Evolutionary conservation across 2,797 vertebrate genomes (phyloP).

Genomic region (Muscicapa striata): DNA sequence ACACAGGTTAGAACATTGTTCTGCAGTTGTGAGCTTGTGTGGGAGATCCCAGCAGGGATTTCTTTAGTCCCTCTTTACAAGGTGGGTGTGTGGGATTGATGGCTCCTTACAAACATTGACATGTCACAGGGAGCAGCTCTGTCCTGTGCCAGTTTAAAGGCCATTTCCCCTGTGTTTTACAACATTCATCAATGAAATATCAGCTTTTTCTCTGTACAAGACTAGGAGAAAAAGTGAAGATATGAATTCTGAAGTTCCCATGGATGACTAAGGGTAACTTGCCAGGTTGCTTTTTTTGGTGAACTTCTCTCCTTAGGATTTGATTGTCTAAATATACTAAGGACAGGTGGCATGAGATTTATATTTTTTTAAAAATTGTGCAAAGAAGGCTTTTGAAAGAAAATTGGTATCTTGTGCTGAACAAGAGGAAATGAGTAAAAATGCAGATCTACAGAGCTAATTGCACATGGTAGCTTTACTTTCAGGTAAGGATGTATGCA

Average conservation of each 20-base stretch:
- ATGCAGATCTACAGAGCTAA: not conserved
- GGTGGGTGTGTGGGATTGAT: too few species aligned
- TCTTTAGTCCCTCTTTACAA: not conserved
- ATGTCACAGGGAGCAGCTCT: not conserved
- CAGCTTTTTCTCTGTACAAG: not conserved
- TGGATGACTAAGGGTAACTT: not conserved
- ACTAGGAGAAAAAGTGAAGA: not conserved
- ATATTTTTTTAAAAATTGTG: not conserved
- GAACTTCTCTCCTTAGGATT: not conserved
- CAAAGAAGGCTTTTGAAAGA: not conserved
- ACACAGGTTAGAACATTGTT: not conserved
- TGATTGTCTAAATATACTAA: not conserved
- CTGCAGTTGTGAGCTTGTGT: not conserved
- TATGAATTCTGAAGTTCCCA: not conserved
- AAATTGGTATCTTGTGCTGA: not conserved
- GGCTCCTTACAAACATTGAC: rapidly evolving
- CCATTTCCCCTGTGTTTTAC: not conserved
- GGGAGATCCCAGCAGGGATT: not conserved
- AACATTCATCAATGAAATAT: not conserved
- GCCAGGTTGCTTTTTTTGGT: not conserved
- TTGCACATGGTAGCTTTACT: not conserved
- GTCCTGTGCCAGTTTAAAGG: not conserved
- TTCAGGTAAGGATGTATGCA: not conserved
- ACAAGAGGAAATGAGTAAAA: not conserved
- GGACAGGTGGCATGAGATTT: not conserved